These are phyloP conservation scores for Cephonodes hylas DNA, from an alignment of 2,888 invertebrate species.

Conservation along the genomic window DNA sequence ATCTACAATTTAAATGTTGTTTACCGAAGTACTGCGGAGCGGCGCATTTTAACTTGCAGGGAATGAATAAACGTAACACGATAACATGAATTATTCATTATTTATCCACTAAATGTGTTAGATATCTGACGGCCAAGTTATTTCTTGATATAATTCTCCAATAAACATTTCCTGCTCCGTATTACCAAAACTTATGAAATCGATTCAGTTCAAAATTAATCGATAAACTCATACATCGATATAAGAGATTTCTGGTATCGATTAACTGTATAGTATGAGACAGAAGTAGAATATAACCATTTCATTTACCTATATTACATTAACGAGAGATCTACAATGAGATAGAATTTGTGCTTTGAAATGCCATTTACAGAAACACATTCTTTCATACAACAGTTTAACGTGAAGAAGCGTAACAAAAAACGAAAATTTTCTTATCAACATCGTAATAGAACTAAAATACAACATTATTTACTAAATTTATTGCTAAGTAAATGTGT, in stretches of 20 bases:
- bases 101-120: not conserved
- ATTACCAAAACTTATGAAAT: not conserved
- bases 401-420: not conserved
- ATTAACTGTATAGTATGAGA: not conserved
- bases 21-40: not conserved
- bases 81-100: slow-evolving; percentile 2
- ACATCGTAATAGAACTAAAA: not conserved
- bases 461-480: not conserved
- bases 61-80: not conserved
- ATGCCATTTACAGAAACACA: not conserved
- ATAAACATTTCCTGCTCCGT: not conserved
- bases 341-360: slow-evolving; percentile 8
- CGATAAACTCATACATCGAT: not conserved
- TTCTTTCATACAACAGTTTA: not conserved
- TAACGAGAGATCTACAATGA: slow-evolving; percentile 5
- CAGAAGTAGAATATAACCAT: not conserved
- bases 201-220: not conserved
- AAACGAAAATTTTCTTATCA: not conserved
- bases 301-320: not conserved
- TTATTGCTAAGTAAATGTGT: not conserved
- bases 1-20: not conserved
- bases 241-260: not conserved
- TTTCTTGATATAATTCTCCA: not conserved
- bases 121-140: not conserved
- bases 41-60: not conserved